Conservation (phyloP, 1,140 invertebrate species). For the Drosophila sulfurigaster region DNA sequence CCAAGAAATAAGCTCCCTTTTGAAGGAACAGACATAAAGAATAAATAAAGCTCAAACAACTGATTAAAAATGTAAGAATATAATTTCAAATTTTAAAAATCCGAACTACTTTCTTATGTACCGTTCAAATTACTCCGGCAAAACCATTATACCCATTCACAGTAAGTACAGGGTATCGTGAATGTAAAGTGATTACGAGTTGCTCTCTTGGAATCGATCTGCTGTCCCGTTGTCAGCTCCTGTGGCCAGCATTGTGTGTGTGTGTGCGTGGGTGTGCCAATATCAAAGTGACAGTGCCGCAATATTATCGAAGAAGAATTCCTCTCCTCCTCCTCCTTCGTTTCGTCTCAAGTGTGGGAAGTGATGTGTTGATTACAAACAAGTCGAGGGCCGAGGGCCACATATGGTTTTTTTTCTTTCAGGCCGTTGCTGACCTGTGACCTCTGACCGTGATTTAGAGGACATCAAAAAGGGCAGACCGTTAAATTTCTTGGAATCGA, state of each 20-base stretch:
- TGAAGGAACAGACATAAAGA: too few species aligned
- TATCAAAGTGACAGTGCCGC: constrained; percentile 52
- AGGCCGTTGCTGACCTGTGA: constrained; percentile 3
- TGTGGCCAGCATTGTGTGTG: constrained; percentile 5
- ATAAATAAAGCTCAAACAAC: too few species aligned
- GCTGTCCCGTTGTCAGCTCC: background rate
- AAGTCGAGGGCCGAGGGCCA: constrained; percentile 16
- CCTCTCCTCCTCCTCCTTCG: background rate
- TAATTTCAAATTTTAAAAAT: background rate
- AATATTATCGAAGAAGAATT: constrained; percentile 28
- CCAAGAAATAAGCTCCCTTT: too few species aligned
- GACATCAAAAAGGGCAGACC: constrained; percentile 37
- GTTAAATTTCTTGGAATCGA: constrained; percentile 31
- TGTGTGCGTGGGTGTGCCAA: constrained; percentile 44
- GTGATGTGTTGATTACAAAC: constrained; percentile 57
- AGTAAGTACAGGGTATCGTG: background rate
- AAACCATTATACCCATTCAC: background rate
- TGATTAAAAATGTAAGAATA: too few species aligned
- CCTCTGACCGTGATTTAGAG: constrained; percentile 26
- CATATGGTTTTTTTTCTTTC: background rate
- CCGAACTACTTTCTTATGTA: background rate
- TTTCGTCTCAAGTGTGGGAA: constrained; percentile 39
- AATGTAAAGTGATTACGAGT: constrained; percentile 45
- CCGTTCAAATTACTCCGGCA: background rate
- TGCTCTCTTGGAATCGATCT: constrained; percentile 2